Evolutionary conservation across 2,888 invertebrate species (phyloP).

Genomic region (Tiliacea citrago): DNA sequence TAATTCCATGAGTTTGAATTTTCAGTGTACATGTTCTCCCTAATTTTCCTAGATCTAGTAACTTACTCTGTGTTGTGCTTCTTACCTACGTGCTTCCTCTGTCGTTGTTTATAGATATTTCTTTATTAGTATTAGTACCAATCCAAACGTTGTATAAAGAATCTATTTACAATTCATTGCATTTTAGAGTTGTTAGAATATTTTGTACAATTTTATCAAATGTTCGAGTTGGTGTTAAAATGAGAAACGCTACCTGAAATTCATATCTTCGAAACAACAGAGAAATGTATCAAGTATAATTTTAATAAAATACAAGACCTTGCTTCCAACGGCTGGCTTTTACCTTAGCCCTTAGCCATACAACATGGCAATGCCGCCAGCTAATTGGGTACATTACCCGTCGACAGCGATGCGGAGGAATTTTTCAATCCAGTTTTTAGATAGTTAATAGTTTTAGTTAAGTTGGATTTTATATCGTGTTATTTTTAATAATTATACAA

Average conservation of each 20-base stretch:
- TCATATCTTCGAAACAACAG: background rate
- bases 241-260: conserved; percentile 27
- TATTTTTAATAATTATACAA: background rate
- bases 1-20: background rate
- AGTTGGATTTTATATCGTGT: background rate
- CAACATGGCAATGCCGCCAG: background rate
- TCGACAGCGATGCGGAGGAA: background rate
- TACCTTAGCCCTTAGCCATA: background rate
- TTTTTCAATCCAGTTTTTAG: background rate
- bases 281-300: too few relatives aligned
- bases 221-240: conserved; percentile 24
- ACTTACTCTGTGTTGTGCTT: conserved; percentile 87
- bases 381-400: background rate
- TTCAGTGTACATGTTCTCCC: conserved; percentile 14
- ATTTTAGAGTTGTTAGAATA: conserved; percentile 52
- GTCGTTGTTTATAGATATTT: conserved; percentile 68
- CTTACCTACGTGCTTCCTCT: conserved; percentile 83
- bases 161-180: conserved; percentile 66
- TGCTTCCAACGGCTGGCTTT: too few relatives aligned
- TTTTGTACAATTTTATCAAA: conserved; percentile 54
- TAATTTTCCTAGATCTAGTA: conserved; percentile 54
- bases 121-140: conserved; percentile 50
- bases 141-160: conserved; percentile 37
- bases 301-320: too few relatives aligned
- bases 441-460: background rate